Evolutionary conservation across 2,888 invertebrate species (phyloP), one percentile per base, ranked within the genome.

Genomic region (Polyploca ridens): DNA sequence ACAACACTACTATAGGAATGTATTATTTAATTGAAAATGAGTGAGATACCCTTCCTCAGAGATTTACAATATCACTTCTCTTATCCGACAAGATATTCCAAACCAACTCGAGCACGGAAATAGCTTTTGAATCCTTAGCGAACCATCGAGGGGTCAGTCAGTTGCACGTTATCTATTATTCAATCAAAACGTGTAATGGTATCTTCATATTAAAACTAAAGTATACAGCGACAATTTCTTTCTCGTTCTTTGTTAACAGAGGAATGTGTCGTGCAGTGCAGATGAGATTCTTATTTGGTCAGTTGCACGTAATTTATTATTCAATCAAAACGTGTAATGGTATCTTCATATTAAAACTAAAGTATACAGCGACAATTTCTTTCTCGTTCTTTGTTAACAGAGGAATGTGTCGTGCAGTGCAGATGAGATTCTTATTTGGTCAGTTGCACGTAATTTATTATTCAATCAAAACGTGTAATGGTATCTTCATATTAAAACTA

Each of bases 141-240:
- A 54, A 54, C 49, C 49, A 54, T 54, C 54, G 54, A 54, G 54
- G 54, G n/a, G 54, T 54, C 54, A 19, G 54, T 54, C 54, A 19
- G 54, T 19, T 54, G 19, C 3, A 54, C 19, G 19, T 19, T 19
- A 54, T 54, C 19, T 54, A 54, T 68, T 60, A 62, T 58, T 64
- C 54, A 54, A 54, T 64, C 54, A 54, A 54, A 54, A 54, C 54
- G 54, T 7, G 4, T 54, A n/a, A 54, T 19, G 54, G 54, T 54
- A 4, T 3, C 19, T 54, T 19, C 54, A 19, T 54, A 27, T 27
- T 27, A 54, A 54, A 54, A 54, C 3, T 8, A 54, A 19, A 54
- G 54, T 54, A 49, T 44, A 44, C n/a, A 3, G 46, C 6, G 14
- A 46, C 46, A 46, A 41, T 41, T n/a, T n/a, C 44, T 44, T 44